Percentiles rank a stretch among this genome's conserved stretches.
Conservation (phyloP, 2,888 invertebrate genomes). For the Cephus spinipes region DNA sequence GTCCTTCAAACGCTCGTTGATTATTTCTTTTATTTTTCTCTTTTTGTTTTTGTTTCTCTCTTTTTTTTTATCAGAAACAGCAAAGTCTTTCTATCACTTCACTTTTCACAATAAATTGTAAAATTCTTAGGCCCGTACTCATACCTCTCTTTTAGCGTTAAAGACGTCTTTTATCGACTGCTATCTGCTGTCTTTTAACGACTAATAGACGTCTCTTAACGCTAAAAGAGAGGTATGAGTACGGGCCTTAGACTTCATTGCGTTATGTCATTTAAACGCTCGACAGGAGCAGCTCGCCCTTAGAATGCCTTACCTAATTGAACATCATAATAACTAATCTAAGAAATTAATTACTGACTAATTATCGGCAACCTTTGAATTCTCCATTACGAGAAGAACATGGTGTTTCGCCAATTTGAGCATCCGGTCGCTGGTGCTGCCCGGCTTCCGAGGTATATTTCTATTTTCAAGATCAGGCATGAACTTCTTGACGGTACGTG, state of each 20-base stretch:
- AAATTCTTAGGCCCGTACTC: not conserved
- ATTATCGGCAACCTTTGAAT: conserved; percentile 28
- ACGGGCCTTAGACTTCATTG: not conserved
- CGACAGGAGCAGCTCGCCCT: not conserved
- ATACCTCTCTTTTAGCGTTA: too few relatives aligned
- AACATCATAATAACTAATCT: not conserved
- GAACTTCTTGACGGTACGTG: conserved; percentile 75
- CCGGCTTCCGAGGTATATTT: conserved; percentile 66
- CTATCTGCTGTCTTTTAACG: too few relatives aligned
- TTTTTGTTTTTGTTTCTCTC: not conserved
- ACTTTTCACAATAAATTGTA: not conserved
- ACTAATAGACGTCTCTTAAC: too few relatives aligned
- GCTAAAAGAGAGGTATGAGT: too few relatives aligned
- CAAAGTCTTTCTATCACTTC: not conserved
- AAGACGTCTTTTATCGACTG: too few relatives aligned
- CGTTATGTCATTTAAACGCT: not conserved
- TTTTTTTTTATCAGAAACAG: not conserved
- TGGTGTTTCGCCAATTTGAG: conserved; percentile 70
- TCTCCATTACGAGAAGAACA: conserved; percentile 54
- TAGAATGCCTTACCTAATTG: not conserved
- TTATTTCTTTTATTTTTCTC: not conserved
- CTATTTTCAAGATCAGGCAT: conserved; percentile 70
- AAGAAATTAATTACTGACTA: not conserved
- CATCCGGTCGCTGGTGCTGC: conserved; percentile 81
- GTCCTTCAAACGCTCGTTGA: not conserved